Percentiles rank a stretch among this genome's conserved stretches.
phyloP scores from a whole-genome alignment of 2,797 vertebrate genomes.

The Syngnathus rostellatus region DNA sequence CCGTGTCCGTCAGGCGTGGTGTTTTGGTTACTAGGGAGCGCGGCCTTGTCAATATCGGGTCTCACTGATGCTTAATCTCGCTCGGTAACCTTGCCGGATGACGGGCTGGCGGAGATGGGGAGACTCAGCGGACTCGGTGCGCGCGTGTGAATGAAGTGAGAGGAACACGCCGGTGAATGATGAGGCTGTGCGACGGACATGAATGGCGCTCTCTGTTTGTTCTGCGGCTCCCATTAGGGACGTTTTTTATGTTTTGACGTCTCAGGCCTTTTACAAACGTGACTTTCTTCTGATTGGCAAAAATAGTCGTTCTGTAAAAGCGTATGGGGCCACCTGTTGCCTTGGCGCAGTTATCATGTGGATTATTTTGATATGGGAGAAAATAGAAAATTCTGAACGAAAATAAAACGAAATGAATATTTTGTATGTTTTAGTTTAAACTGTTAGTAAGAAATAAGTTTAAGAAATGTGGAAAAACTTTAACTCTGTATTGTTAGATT shows the following conservation, averaged over 20 bases:
- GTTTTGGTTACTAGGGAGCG: constrained; percentile 48
- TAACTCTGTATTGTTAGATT: too few relatives aligned
- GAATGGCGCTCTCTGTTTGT: constrained; percentile 65
- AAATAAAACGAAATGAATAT: not conserved
- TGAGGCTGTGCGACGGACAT: constrained; percentile 61
- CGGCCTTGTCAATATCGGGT: constrained; percentile 58
- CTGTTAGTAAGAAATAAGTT: not conserved
- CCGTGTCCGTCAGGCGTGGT: constrained; percentile 43
- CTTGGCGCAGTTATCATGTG: not conserved
- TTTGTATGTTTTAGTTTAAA: not conserved
- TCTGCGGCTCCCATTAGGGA: not conserved
- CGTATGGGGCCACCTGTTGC: not conserved
- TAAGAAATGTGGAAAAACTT: not conserved
- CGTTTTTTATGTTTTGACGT: not conserved
- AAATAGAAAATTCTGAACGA: not conserved
- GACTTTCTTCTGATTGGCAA: not conserved
- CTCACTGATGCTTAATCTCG: constrained; percentile 55
- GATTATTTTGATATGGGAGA: not conserved
- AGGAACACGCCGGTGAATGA: constrained; percentile 65
- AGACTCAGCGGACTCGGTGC: constrained; percentile 49
- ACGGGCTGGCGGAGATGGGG: constrained; percentile 20
- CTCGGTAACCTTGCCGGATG: constrained; percentile 32
- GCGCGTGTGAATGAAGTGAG: constrained; percentile 53
- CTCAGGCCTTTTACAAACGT: not conserved
- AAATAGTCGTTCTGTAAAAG: too few relatives aligned